A percentile compares a stretch with the other conserved stretches of the same genome.
These are phyloP conservation scores for Rousettus madagascariensis DNA, from an alignment of 2,797 vertebrate species.

Conservation along the genomic window DNA sequence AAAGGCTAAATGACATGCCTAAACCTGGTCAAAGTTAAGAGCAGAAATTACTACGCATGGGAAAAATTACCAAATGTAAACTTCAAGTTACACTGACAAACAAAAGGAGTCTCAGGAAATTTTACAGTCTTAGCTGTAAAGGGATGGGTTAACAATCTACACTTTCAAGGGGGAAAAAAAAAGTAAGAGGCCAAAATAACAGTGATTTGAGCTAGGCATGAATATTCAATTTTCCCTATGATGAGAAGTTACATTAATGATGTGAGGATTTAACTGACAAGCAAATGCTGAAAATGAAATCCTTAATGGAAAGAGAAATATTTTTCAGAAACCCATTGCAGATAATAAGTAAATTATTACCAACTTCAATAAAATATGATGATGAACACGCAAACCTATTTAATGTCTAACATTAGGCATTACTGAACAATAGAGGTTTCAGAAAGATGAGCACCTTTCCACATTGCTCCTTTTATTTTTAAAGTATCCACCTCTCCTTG, in stretches of 20 bases:
- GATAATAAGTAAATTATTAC: conserved; percentile 86
- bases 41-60: conserved; percentile 13
- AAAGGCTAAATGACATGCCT: neutral
- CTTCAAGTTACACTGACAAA: conserved; percentile 35
- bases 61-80: conserved; percentile 51
- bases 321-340: conserved; percentile 81
- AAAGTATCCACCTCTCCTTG: conserved; percentile 80
- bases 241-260: conserved; percentile 83
- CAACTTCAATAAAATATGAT: conserved; percentile 83
- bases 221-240: conserved; percentile 80
- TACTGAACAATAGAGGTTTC: conserved; percentile 79
- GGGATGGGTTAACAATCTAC: conserved; percentile 82
- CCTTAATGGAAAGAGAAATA: conserved; percentile 83
- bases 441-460: conserved; percentile 77
- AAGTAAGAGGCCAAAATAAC: conserved; percentile 83
- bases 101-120: conserved; percentile 62
- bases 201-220: conserved; percentile 82
- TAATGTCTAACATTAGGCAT: conserved; percentile 76
- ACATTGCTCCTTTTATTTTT: conserved; percentile 73
- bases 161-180: conserved; percentile 70
- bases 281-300: conserved; percentile 80
- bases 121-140: conserved; percentile 73
- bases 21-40: conserved; percentile 10
- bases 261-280: conserved; percentile 82
- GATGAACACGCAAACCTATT: conserved; percentile 79